phyloP scores from a whole-genome alignment of 1,140 invertebrate species.

The Leptoteleia sp. region DNA sequence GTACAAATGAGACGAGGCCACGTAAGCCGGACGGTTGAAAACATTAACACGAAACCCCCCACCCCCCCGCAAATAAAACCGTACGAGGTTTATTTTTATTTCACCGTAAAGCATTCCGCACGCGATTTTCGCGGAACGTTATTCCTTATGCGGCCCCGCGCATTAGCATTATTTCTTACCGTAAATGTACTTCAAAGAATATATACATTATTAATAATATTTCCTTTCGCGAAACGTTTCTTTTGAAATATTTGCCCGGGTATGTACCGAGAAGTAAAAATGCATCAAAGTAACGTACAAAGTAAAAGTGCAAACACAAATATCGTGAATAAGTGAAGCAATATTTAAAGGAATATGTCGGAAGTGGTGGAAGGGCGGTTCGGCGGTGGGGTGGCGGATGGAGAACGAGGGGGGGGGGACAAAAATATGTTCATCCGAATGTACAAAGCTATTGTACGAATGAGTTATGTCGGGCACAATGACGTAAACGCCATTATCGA shows the following conservation, averaged over 20 bases:
- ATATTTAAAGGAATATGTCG: slow-evolving; percentile 27
- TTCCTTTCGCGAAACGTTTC: slow-evolving; percentile 29
- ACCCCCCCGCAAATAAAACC: too few species aligned
- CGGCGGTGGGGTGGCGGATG: too few species aligned
- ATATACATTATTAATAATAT: slow-evolving; percentile 45
- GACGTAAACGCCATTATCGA: slow-evolving; percentile 8
- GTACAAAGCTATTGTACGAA: neutral
- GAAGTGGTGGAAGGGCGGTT: neutral
- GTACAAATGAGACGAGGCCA: too few species aligned
- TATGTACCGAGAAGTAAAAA: slow-evolving; percentile 41
- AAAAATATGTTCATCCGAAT: neutral
- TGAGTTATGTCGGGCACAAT: neutral
- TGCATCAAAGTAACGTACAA: slow-evolving; percentile 32
- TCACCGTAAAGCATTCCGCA: too few species aligned
- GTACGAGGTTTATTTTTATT: too few species aligned
- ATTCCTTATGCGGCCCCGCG: too few species aligned
- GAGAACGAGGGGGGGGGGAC: neutral
- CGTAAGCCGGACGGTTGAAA: too few species aligned
- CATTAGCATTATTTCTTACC: too few species aligned
- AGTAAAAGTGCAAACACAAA: slow-evolving; percentile 33
- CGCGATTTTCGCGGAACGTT: too few species aligned
- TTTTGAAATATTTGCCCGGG: slow-evolving; percentile 38
- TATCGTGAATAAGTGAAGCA: slow-evolving; percentile 35
- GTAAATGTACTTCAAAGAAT: too few species aligned
- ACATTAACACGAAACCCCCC: too few species aligned